These are phyloP conservation scores for Alectura lathami DNA, from an alignment of 2,113 vertebrate genomes.

Conservation along the genomic window DNA sequence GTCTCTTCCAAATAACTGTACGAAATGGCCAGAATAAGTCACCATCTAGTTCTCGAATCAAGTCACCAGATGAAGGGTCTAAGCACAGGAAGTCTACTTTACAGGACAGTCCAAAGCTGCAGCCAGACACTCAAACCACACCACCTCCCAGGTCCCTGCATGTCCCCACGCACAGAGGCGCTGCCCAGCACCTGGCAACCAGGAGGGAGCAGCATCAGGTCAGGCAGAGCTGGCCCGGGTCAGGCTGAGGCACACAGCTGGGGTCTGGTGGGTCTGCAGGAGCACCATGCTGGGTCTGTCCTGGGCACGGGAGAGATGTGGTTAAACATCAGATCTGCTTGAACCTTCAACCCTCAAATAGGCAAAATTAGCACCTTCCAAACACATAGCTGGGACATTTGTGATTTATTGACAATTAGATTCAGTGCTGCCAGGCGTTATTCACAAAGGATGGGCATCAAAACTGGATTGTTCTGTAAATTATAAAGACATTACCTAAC, in stretches of 20 bases:
- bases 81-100: not conserved
- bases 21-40: not conserved
- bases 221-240: not conserved
- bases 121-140: not conserved
- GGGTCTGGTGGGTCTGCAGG: not conserved
- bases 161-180: too few species aligned
- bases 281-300: not conserved
- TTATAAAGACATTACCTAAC: not conserved
- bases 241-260: not conserved
- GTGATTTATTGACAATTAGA: not conserved
- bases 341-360: not conserved
- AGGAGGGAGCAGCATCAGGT: too few species aligned
- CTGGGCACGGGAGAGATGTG: fast-evolving
- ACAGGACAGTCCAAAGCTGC: not conserved
- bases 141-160: not conserved
- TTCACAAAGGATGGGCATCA: not conserved
- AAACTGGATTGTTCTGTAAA: not conserved
- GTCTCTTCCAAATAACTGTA: not conserved
- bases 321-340: not conserved
- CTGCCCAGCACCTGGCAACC: not conserved
- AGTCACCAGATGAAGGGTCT: not conserved
- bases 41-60: not conserved
- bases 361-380: not conserved
- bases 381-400: not conserved
- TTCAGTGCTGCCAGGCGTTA: not conserved